Base-by-base conservation (phyloP, 2,113 vertebrate genomes). In the Oreochromis tanganicae region DNA sequence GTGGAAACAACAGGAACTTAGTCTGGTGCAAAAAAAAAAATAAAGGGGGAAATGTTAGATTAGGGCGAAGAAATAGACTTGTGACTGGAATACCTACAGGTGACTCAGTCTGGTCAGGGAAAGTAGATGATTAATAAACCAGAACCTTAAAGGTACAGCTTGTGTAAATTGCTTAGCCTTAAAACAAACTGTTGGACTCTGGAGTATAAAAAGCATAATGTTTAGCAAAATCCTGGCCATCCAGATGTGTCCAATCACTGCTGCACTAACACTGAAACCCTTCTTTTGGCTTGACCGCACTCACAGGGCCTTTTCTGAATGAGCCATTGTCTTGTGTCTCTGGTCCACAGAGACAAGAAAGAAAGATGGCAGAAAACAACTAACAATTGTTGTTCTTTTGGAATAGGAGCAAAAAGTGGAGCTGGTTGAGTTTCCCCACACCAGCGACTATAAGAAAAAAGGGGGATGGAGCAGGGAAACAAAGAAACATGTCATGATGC, bases 401-500 rank as follows among this genome's bases (percentile, higher is more conserved):
- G 56, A 83, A 89, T 71, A 34, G 81, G 59, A 71, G 80, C 56
- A 75, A 78, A 88, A 88, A 88, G 85, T 55, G 85, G 80, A 52
- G 34, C 88, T 85, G 90, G 90, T 89, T 85, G 87, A 29, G 66
- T 85, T 81, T 80, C 82, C 82, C 32, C 52, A 88, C 80, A 46
- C 93, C 92, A 93, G 87, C 17, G 27, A 86, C 91, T 83, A 38
- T 41, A 63, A 88, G 85, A 82, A 84, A 87, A 21, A 21, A 41
- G 21, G 61, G 87, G 21, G 52, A 80, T 56, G 19, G 46, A 17
- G 48, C 6, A 19, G 34, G 85, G 66, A 83, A 83, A 95, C 93
- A 95, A 91, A 94, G 93, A 66, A 12, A 19, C 71, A 57, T 88
- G 90, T 95, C 87, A 92, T 68, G 59, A 34, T 36, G 80, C 43